phyloP scores from a whole-genome alignment of 2,888 invertebrate genomes.

The Yponomeuta malinellus region DNA sequence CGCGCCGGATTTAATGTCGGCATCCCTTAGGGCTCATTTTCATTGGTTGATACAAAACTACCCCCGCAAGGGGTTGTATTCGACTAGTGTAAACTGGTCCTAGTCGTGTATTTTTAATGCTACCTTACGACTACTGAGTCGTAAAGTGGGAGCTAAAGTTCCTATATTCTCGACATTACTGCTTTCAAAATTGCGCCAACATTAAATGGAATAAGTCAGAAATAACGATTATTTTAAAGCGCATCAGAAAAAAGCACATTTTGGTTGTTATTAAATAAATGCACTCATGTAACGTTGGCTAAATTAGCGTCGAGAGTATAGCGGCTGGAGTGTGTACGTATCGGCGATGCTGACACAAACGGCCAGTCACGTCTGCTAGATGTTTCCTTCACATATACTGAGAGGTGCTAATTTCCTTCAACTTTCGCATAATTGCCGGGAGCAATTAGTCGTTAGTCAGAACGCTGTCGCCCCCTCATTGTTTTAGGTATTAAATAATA shows the following conservation, averaged over 20 bases:
- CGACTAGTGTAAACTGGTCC: too few species aligned
- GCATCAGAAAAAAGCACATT: not conserved
- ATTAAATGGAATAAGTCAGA: too few species aligned
- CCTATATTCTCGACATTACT: too few species aligned
- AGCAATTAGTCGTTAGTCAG: not conserved
- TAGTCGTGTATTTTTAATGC: too few species aligned
- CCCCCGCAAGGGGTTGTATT: too few species aligned
- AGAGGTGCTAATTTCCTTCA: not conserved
- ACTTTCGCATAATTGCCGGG: not conserved
- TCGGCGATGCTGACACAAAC: not conserved
- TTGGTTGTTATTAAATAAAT: not conserved
- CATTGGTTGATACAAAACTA: not conserved
- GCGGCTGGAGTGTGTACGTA: not conserved
- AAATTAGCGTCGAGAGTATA: not conserved
- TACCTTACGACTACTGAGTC: too few species aligned
- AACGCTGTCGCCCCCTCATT: constrained; percentile 36
- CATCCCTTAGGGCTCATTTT: not conserved
- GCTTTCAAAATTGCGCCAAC: too few species aligned
- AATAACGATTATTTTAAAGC: too few species aligned
- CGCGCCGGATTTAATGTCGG: not conserved
- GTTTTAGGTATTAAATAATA: constrained; percentile 42
- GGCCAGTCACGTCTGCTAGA: not conserved
- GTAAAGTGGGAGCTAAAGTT: too few species aligned
- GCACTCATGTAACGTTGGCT: too few species aligned
- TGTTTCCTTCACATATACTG: not conserved